Conservation (phyloP, 2,797 vertebrate species). For the Erithacus rubecula region DNA sequence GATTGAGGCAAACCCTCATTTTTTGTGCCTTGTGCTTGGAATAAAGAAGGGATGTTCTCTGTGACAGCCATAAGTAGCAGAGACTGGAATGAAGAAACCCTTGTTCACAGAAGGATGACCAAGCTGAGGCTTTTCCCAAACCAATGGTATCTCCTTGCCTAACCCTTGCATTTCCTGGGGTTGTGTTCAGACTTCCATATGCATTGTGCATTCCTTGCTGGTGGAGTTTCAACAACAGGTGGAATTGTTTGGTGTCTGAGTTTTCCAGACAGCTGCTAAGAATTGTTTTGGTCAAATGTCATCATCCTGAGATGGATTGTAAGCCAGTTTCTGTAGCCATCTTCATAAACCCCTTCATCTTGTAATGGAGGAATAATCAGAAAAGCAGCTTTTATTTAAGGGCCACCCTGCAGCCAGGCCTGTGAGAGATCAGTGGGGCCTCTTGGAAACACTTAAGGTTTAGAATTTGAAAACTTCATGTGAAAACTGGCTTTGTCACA, state of each 20-base stretch:
- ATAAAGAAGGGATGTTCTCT: not conserved
- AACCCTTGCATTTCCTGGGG: not conserved
- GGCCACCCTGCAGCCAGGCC: not conserved
- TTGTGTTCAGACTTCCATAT: constrained; percentile 21
- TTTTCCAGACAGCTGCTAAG: constrained; percentile 65
- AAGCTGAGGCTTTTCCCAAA: not conserved
- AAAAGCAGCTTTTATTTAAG: not conserved
- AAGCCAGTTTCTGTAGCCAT: not conserved
- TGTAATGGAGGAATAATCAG: not conserved
- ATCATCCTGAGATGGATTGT: not conserved
- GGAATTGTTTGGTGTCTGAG: constrained; percentile 54
- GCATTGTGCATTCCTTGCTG: constrained; percentile 38
- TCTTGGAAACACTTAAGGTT: not conserved
- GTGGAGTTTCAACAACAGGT: constrained; percentile 72
- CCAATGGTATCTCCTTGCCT: not conserved
- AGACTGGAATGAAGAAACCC: not conserved
- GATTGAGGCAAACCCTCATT: not conserved
- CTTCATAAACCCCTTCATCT: not conserved
- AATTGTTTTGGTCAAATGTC: not conserved
- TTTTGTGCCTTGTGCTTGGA: not conserved
- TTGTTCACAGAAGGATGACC: not conserved
- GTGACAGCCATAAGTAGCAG: not conserved
- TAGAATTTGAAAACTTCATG: not conserved
- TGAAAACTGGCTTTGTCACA: not conserved
- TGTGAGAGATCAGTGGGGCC: not conserved